A percentile compares a stretch with the other conserved stretches of the same genome.
Conservation (phyloP, 2,797 vertebrate genomes). For the Myoxocephalus aenaeus region DNA sequence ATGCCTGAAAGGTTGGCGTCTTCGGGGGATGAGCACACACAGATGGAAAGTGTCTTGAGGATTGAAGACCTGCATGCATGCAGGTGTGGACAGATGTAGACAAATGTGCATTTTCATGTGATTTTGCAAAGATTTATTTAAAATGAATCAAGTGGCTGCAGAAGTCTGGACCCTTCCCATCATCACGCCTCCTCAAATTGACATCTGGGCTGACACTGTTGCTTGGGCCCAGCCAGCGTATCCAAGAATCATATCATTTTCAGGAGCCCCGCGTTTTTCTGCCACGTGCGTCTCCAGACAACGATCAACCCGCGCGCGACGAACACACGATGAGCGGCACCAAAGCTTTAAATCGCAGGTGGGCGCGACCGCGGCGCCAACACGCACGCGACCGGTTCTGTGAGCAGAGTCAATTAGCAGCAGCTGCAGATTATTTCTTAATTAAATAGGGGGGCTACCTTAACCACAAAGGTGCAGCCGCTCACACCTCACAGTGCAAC, state of each 20-base stretch:
- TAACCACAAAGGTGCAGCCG: slow-evolving; percentile 76
- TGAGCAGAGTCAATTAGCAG: slow-evolving; percentile 84
- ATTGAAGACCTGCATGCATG: background rate
- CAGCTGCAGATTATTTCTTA: slow-evolving; percentile 87
- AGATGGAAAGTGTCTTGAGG: background rate
- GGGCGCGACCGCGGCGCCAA: slow-evolving; percentile 69
- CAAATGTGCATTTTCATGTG: background rate
- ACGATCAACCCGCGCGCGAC: too few relatives aligned
- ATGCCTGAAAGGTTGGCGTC: slow-evolving; percentile 11
- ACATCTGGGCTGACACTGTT: background rate
- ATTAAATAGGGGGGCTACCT: slow-evolving; percentile 84
- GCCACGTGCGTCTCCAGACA: background rate
- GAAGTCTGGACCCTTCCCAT: background rate
- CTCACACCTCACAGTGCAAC: slow-evolving; percentile 82
- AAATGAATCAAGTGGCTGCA: background rate
- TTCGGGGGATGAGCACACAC: background rate
- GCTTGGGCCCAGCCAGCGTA: slow-evolving; percentile 10
- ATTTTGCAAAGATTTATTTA: background rate
- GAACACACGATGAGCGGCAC: slow-evolving; percentile 44
- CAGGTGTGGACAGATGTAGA: background rate
- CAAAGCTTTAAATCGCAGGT: slow-evolving; percentile 69
- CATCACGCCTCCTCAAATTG: background rate
- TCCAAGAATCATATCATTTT: background rate
- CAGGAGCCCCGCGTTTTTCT: background rate
- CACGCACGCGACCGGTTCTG: slow-evolving; percentile 61